Evolutionary conservation across 1,140 invertebrate genomes (phyloP), one percentile per base, ranked within the genome.

Genomic region (Lepidostoma basale): DNA sequence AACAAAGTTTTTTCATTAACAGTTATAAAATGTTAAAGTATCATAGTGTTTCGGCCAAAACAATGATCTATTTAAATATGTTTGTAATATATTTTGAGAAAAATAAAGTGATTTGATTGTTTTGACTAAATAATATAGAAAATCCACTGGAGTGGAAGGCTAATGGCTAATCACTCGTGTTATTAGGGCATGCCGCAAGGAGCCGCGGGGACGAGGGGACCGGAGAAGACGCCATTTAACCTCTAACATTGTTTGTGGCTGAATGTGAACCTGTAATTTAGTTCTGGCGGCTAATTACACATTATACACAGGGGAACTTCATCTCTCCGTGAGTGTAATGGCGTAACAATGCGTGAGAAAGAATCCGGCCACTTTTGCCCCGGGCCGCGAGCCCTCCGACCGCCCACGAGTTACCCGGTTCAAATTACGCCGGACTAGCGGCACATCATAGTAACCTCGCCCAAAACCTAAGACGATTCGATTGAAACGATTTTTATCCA

Each of bases 211-310:
- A 12, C 47, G 23, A 9, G 16, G 47, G 1, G 18, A 14, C 20
- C 12, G 22, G 23, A 10, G 16, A 39, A 60, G 30, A 22, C 56
- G 56, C 49, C 12, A 6, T 58, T 67, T 60, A 60, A 60, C 65
- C 65, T 67, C 54, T 49, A 60, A 47, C 65, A 67, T 67, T 59
- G 65, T 67, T 67, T 59, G 54, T 8, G 54, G 16, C 44, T 30
- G 59, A 64, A 66, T 40, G 42, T 67, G 59, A 70, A 70, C 69
- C 69, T 67, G 64, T 70, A 67, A 70, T 70, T 70, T 70, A 54
- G 69, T 66, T 59, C 64, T 64, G 39, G 62, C 64, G 56, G 58
- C 64, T 70, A 70, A 70, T 70, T 70, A 70, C 66, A 70, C 64
- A 70, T 70, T 70, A 70, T 40, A 4, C 64, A 26, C 63, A 59